These are phyloP conservation scores for Spicauda simplicius DNA, from an alignment of 2,888 invertebrate genomes.

Conservation along the genomic window DNA sequence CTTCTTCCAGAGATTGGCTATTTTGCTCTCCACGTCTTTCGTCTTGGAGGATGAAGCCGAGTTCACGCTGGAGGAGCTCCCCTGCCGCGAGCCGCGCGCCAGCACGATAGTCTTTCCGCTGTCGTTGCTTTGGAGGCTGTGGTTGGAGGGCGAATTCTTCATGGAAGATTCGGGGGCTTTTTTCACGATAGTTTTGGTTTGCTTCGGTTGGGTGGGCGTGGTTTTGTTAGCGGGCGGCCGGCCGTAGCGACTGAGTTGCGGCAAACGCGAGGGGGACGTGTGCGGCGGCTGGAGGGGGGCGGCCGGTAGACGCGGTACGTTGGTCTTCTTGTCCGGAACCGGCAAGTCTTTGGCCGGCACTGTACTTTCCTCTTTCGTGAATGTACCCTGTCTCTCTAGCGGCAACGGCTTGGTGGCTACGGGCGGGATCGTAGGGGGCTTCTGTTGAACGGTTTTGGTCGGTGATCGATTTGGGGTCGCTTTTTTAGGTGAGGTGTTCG, in stretches of 20 bases:
- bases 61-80: conserved; percentile 85
- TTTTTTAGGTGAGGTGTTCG: conserved; percentile 72
- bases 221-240: conserved; percentile 58
- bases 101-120: conserved; percentile 75
- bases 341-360: conserved; percentile 69
- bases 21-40: conserved; percentile 90
- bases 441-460: conserved; percentile 57
- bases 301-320: conserved; percentile 53
- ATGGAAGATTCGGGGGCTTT: conserved; percentile 60
- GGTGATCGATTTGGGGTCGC: conserved; percentile 62
- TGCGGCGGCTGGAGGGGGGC: conserved; percentile 57
- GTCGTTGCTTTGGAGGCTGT: conserved; percentile 83
- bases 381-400: conserved; percentile 94
- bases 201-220: conserved; percentile 46
- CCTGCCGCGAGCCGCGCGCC: conserved; percentile 66
- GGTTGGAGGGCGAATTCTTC: conserved; percentile 82
- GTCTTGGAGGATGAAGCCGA: conserved; percentile 83
- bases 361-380: conserved; percentile 92
- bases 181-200: conserved; percentile 53
- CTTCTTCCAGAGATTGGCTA: conserved; percentile 92
- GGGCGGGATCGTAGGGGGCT: conserved; percentile 56
- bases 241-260: conserved; percentile 62
- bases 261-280: conserved; percentile 76
- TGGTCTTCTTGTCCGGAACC: conserved; percentile 60
- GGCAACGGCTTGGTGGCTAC: conserved; percentile 73